Evolutionary conservation across 2,113 vertebrate species (phyloP).

Genomic region (Periophthalmodon schlosseri): DNA sequence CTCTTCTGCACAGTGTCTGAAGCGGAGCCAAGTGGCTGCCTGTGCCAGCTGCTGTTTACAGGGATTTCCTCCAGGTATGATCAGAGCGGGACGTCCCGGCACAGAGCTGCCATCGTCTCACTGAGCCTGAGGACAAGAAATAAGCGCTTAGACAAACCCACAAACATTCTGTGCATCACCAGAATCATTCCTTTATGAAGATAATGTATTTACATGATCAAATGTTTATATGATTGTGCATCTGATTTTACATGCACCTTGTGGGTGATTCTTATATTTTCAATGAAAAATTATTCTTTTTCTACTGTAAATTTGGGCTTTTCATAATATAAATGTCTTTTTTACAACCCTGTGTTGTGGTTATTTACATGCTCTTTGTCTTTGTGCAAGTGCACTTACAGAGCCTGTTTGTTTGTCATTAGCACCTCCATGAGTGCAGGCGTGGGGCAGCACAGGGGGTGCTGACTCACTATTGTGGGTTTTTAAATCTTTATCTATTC

Average conservation of each 20-base stretch:
- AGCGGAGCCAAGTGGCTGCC: constrained; percentile 69
- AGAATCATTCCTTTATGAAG: constrained; percentile 62
- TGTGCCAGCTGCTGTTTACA: constrained; percentile 76
- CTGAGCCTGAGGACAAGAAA: constrained; percentile 62
- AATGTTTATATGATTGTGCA: constrained; percentile 60
- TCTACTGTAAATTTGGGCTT: constrained; percentile 57
- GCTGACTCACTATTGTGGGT: constrained; percentile 44
- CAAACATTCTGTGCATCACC: constrained; percentile 68
- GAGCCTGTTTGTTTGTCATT: constrained; percentile 55
- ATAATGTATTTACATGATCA: constrained; percentile 53
- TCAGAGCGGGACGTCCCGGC: constrained; percentile 65
- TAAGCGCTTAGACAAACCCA: constrained; percentile 76
- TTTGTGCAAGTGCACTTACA: constrained; percentile 30
- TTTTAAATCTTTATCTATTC: constrained; percentile 58
- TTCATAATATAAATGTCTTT: constrained; percentile 56
- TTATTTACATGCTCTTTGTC: constrained; percentile 41
- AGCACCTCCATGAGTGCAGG: constrained; percentile 37
- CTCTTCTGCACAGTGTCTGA: constrained; percentile 75
- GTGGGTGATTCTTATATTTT: constrained; percentile 85
- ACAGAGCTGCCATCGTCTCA: constrained; percentile 40
- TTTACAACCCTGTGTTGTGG: constrained; percentile 39
- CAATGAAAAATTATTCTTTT: constrained; percentile 80
- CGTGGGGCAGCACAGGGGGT: constrained; percentile 24
- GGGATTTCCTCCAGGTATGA: constrained; percentile 83
- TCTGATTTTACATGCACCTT: constrained; percentile 71